These are phyloP conservation scores for Drosophila picticornis DNA, from an alignment of 2,888 invertebrate genomes.

Conservation along the genomic window DNA sequence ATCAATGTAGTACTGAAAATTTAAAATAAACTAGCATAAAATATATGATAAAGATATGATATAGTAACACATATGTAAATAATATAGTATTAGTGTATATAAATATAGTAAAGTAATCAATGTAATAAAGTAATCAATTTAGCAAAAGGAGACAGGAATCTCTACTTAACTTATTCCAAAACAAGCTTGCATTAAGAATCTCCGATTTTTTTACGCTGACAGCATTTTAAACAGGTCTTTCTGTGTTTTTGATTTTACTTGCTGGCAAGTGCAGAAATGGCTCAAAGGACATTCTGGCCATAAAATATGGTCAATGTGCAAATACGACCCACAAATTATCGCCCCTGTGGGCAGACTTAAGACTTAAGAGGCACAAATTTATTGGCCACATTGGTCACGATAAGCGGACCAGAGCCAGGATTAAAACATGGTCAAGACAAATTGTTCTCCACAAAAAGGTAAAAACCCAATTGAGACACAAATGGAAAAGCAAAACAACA, in stretches of 20 bases:
- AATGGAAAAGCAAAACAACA: conserved; percentile 24
- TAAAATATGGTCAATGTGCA: conserved; percentile 37
- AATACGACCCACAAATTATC: conserved; percentile 69
- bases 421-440: conserved; percentile 55
- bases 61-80: too few species aligned
- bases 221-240: not conserved
- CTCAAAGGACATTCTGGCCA: not conserved
- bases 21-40: not conserved
- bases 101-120: too few species aligned
- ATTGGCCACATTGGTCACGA: conserved; percentile 52
- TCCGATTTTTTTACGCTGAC: not conserved
- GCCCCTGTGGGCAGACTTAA: conserved; percentile 4
- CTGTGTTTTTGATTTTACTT: not conserved
- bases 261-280: not conserved
- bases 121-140: too few species aligned
- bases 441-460: conserved; percentile 44
- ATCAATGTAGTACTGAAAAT: too few species aligned
- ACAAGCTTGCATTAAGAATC: not conserved
- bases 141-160: too few species aligned
- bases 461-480: conserved; percentile 41
- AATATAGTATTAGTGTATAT: too few species aligned
- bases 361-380: conserved; percentile 41
- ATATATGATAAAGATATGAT: too few species aligned
- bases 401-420: conserved; percentile 37
- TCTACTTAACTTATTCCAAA: not conserved